These are phyloP conservation scores for Nemapogon koenigi DNA, from an alignment of 2,888 invertebrate genomes.

Conservation along the genomic window DNA sequence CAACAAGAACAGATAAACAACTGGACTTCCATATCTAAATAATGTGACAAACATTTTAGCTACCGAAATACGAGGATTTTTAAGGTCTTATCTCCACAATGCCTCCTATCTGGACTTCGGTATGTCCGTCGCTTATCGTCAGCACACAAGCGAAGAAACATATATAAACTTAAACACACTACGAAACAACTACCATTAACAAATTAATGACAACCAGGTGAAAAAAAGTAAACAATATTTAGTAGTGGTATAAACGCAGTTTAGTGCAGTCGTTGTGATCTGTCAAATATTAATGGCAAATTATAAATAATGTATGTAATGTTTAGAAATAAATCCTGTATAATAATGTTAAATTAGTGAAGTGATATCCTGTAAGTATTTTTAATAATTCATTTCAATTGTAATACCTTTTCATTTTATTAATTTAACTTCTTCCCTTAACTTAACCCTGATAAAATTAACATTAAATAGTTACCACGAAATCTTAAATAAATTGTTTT, in stretches of 20 bases:
- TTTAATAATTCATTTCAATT: too few species aligned
- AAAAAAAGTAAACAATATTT: slow-evolving; percentile 54
- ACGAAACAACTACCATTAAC: slow-evolving; percentile 51
- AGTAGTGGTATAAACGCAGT: slow-evolving; percentile 3
- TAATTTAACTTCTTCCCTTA: too few species aligned
- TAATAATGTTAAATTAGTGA: too few species aligned
- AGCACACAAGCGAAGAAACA: slow-evolving; percentile 39
- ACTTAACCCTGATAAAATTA: too few species aligned
- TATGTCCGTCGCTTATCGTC: slow-evolving; percentile 47
- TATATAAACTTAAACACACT: slow-evolving; percentile 43
- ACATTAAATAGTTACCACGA: too few species aligned
- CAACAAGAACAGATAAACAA: too few species aligned
- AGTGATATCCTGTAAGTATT: too few species aligned
- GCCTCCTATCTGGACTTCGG: slow-evolving; percentile 49
- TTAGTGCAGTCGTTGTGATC: slow-evolving; percentile 6
- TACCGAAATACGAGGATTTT: slow-evolving; percentile 45
- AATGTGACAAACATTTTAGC: slow-evolving; percentile 30
- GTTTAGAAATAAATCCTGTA: too few species aligned
- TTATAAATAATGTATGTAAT: not conserved
- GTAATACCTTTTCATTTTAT: too few species aligned
- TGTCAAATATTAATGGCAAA: not conserved
- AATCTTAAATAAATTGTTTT: too few species aligned
- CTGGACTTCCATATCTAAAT: slow-evolving; percentile 6
- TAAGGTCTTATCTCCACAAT: slow-evolving; percentile 40
- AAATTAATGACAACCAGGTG: slow-evolving; percentile 59